These are phyloP conservation scores for Xenopus laevis DNA, from an alignment of 2,113 vertebrate species.

Conservation along the genomic window DNA sequence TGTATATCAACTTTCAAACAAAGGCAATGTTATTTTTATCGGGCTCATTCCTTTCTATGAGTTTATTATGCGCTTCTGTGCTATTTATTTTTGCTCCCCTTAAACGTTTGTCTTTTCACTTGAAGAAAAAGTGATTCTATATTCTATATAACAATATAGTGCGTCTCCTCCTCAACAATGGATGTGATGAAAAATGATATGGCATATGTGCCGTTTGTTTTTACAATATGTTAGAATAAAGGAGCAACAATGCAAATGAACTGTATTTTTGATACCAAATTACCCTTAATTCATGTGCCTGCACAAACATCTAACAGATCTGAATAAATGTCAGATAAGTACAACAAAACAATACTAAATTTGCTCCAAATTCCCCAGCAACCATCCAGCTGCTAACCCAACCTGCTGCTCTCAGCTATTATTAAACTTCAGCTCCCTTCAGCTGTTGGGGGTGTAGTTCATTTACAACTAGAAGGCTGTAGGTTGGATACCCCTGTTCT, in stretches of 20 bases:
- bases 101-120: constrained; percentile 21
- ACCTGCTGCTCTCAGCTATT: too few species aligned
- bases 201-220: constrained; percentile 21
- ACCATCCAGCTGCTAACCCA: too few species aligned
- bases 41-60: constrained; percentile 17
- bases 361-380: too few species aligned
- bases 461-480: too few species aligned
- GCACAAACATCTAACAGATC: neutral
- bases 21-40: constrained; percentile 42
- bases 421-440: too few species aligned
- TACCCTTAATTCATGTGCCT: constrained; percentile 20
- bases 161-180: constrained; percentile 15
- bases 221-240: constrained; percentile 29
- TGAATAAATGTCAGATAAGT: too few species aligned
- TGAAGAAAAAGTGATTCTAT: constrained; percentile 17
- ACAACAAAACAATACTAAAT: too few species aligned
- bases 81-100: constrained; percentile 38
- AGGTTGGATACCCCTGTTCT: too few species aligned
- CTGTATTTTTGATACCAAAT: constrained; percentile 13
- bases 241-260: constrained; percentile 16
- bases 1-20: constrained; percentile 38
- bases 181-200: constrained; percentile 27
- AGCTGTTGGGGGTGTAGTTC: too few species aligned
- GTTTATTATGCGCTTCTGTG: constrained; percentile 35
- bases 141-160: constrained; percentile 23